Evolutionary conservation across 64 coral and sea anemone genomes (phyloP).

Genomic region (Actinia equina): DNA sequence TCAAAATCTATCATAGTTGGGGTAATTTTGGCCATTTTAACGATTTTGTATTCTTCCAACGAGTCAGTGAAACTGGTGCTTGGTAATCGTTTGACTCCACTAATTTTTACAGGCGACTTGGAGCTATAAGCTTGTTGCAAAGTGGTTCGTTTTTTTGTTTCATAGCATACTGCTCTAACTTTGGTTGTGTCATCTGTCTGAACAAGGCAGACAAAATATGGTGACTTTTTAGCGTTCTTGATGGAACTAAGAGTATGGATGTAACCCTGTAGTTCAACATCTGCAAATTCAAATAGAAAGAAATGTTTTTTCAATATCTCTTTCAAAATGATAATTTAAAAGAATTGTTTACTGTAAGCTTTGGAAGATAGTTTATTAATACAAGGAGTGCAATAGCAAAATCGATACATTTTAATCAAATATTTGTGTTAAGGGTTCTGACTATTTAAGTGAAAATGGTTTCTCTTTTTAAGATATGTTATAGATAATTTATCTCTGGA

Average conservation of each 20-base stretch:
- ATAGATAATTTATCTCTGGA: no score
- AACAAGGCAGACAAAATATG: constrained; percentile 70
- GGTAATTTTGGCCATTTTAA: constrained; percentile 71
- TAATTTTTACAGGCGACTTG: constrained; percentile 81
- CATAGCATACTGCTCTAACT: constrained; percentile 72
- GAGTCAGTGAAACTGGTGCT: constrained; percentile 66
- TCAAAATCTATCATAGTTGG: constrained; percentile 68
- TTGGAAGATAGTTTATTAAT: no score
- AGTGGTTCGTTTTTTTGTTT: constrained; percentile 55
- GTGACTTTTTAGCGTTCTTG: constrained; percentile 75
- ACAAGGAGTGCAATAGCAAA: no score
- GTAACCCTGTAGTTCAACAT: constrained; percentile 29
- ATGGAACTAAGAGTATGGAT: constrained; percentile 71
- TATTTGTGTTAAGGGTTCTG: no score
- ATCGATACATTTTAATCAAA: no score
- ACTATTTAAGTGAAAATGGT: no score
- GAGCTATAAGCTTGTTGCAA: constrained; percentile 77
- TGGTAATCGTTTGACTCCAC: constrained; percentile 64
- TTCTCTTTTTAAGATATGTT: no score
- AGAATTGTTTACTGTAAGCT: no score
- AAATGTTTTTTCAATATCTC: no score
- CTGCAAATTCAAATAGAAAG: background rate
- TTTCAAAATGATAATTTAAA: no score
- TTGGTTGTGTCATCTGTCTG: constrained; percentile 69
- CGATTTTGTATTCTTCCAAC: constrained; percentile 66